phyloP scores from a whole-genome alignment of 1,140 invertebrate species.

The Euborellia annulipes region DNA sequence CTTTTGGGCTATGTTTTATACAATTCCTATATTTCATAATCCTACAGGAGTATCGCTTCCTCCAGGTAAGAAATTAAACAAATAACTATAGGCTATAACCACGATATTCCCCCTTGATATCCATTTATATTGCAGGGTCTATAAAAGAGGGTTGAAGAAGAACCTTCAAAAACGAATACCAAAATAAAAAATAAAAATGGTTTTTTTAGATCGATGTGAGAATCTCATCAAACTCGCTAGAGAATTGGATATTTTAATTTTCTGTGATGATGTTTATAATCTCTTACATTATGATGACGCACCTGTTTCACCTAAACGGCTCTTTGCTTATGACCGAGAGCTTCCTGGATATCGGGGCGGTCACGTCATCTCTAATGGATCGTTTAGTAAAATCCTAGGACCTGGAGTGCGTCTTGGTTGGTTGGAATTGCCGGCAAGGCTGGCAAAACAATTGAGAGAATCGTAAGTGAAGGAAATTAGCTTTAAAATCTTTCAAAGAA shows the following conservation, averaged over 20 bases:
- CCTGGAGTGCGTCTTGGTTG: slow-evolving; percentile 48
- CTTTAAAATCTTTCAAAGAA: no score
- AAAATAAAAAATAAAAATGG: no score
- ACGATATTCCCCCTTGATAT: no score
- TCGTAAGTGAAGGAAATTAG: no score
- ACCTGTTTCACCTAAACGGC: slow-evolving; percentile 28
- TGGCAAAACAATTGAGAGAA: slow-evolving; percentile 27
- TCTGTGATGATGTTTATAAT: slow-evolving; percentile 52
- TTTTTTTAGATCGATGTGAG: no score
- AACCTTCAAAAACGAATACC: no score
- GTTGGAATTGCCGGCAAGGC: slow-evolving; percentile 37
- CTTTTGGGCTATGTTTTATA: slow-evolving; percentile 44
- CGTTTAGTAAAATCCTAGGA: slow-evolving; percentile 49
- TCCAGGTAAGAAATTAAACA: slow-evolving; percentile 33
- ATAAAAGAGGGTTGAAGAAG: no score
- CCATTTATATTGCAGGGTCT: no score
- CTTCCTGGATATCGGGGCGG: slow-evolving; percentile 29
- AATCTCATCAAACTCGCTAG: slow-evolving; percentile 31
- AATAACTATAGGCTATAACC: no score
- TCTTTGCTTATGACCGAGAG: slow-evolving; percentile 36
- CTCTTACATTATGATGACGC: slow-evolving; percentile 36
- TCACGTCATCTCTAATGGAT: slow-evolving; percentile 45
- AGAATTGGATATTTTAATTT: slow-evolving; percentile 36
- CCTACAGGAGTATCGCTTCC: slow-evolving; percentile 38
- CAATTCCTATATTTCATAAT: slow-evolving; percentile 48